Evolutionary conservation across 2,888 invertebrate species (phyloP).

Genomic region (Trichogramma dendrolimi): DNA sequence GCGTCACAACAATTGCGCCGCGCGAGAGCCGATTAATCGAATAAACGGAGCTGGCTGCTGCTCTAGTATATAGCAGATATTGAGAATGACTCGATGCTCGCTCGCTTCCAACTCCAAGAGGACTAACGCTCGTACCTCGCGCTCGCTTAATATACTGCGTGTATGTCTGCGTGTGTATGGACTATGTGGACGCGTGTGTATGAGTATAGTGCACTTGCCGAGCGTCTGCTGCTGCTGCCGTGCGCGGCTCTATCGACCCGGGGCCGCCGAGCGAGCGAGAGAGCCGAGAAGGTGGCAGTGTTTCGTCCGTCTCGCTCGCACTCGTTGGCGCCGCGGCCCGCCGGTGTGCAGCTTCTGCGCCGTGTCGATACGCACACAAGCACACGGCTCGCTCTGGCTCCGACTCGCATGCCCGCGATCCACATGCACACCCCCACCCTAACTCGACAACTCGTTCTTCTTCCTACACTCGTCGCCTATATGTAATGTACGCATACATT

Average conservation of each 20-base stretch:
- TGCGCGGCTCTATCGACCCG: slow-evolving; percentile 31
- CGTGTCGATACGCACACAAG: not conserved
- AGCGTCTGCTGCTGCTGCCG: slow-evolving; percentile 19
- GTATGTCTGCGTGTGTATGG: too few species aligned
- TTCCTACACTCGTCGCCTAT: too few species aligned
- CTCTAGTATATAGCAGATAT: too few species aligned
- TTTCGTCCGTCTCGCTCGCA: slow-evolving; percentile 6
- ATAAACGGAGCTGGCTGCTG: too few species aligned
- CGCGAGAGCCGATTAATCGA: too few species aligned
- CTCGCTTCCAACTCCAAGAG: too few species aligned
- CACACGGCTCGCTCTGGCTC: not conserved
- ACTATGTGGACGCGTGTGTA: not conserved
- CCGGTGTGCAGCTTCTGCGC: not conserved
- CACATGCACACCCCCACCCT: not conserved
- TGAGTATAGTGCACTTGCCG: slow-evolving; percentile 11
- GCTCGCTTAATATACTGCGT: too few species aligned
- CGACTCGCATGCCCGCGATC: not conserved
- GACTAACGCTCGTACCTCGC: too few species aligned
- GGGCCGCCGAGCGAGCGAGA: slow-evolving; percentile 1
- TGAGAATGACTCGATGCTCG: too few species aligned
- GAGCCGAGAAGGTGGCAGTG: not conserved
- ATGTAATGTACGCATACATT: too few species aligned
- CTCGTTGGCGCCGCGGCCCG: slow-evolving; percentile 6
- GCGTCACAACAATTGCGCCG: too few species aligned
- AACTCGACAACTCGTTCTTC: too few species aligned